phyloP scores from a whole-genome alignment of 2,113 vertebrate species.

The Ictalurus furcatus region DNA sequence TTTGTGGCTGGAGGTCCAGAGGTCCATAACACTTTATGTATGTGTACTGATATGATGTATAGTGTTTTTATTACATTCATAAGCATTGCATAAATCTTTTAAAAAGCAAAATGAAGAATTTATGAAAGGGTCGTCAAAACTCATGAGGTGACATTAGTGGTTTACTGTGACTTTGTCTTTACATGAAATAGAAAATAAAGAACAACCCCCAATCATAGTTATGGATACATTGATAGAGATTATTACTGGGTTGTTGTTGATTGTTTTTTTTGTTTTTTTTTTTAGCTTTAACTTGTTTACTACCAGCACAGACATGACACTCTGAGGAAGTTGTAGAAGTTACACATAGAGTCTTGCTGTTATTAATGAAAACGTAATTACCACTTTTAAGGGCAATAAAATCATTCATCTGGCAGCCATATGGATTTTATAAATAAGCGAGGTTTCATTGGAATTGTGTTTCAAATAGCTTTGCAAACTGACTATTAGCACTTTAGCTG shows the following conservation, averaged over 20 bases:
- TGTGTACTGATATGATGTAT: neutral
- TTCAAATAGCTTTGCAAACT: neutral
- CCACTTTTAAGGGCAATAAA: neutral
- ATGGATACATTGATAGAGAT: neutral
- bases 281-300: neutral
- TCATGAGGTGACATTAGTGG: neutral
- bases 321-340: neutral
- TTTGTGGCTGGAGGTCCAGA: neutral
- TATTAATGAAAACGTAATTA: neutral
- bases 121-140: neutral
- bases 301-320: neutral
- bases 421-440: neutral
- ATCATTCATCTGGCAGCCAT: neutral
- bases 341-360: neutral
- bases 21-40: neutral
- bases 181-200: too few relatives aligned
- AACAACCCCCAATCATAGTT: neutral
- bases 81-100: neutral
- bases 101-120: neutral
- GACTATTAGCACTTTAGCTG: too few relatives aligned
- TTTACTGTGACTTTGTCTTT: too few relatives aligned
- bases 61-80: neutral
- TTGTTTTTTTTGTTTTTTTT: too few relatives aligned
- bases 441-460: neutral
- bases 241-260: too few relatives aligned